Evolutionary conservation across 2,113 vertebrate species (phyloP), one percentile per base, ranked within the genome.

Genomic region (Sporophila hypoxantha): DNA sequence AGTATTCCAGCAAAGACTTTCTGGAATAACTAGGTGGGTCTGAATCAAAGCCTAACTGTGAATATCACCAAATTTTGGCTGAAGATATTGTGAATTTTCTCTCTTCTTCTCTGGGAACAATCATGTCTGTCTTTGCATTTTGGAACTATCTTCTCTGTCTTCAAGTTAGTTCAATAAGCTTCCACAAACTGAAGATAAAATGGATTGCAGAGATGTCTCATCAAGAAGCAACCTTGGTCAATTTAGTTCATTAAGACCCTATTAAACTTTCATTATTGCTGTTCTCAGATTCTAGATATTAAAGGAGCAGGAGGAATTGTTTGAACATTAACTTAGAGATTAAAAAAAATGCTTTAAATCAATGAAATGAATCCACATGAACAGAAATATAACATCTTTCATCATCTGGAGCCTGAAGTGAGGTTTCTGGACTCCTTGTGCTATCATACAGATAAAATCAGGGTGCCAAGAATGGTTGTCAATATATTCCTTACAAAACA

Each of bases 101-200:
- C 34, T 76, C n/a, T 75, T 53, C 25, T 91, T 57, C 32, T 77
- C 37, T 71, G 79, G 65, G 82, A 87, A 68, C 37, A 89, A 70
- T 82, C 53, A 46, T 22, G 17, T 17, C 75, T 82, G 36, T 62
- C 76, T 90, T 90, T 71, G 37, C 41, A 71, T 85, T 93, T 85
- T 68, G 61, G 37, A 87, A 10, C n/a, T 68, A 6, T 69, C 77
- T 75, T 86, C 59, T 61, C 78, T 68, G 30, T 50, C 42, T 93
- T 89, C 62, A 69, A 88, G 84, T 81, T 78, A 89, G 73, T 87
- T 92, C 91, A 89, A 94, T 93, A 89, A 89, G 34, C 62, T 93
- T 34, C 80, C 78, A 62, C 47, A 76, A 85, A 83, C 32, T n/a
- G 34, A 78, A 92, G 76, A 87, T 77, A 90, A 89, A 90, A 82